Evolutionary conservation across 2,113 vertebrate genomes (phyloP).

Genomic region (Rhinichthys klamathensis): DNA sequence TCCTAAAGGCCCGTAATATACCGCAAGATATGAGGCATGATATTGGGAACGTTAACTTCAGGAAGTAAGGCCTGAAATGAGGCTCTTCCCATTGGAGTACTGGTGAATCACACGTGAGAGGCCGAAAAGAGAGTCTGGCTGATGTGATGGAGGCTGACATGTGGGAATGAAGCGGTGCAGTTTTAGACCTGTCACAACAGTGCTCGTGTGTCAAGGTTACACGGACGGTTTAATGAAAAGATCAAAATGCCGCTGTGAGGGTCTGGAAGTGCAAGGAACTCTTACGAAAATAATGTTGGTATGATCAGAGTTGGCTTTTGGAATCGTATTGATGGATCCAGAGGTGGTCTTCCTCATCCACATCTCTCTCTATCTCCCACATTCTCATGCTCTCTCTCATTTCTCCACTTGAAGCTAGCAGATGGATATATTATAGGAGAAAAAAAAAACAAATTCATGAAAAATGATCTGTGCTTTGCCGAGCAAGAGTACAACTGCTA

Average conservation of each 20-base stretch:
- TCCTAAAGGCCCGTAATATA: conserved; percentile 9
- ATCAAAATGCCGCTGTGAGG: conserved; percentile 31
- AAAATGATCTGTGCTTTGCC: conserved; percentile 60
- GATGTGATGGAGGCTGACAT: conserved; percentile 51
- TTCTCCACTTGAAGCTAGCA: conserved; percentile 59
- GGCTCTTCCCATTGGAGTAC: conserved; percentile 2
- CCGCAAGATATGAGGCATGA: background rate
- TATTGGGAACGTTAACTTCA: background rate
- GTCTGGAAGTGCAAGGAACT: background rate
- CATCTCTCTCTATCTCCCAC: background rate
- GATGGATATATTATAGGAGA: conserved; percentile 60
- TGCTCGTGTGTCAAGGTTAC: conserved; percentile 27
- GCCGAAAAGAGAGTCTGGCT: conserved; percentile 1
- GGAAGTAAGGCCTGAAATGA: conserved; percentile 32
- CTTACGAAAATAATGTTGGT: conserved; percentile 32
- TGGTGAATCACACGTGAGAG: background rate
- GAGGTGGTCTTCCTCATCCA: conserved; percentile 23
- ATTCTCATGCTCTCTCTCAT: conserved; percentile 38
- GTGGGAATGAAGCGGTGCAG: conserved; percentile 47
- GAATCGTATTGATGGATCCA: conserved; percentile 7
- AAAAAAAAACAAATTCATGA: conserved; percentile 59
- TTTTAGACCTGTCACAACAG: conserved; percentile 54
- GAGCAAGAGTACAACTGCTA: conserved; percentile 50
- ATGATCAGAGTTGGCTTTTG: conserved; percentile 39
- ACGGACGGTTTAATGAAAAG: conserved; percentile 36